Conservation (phyloP, 2,113 vertebrate genomes). For the Enhydra lutris region DNA sequence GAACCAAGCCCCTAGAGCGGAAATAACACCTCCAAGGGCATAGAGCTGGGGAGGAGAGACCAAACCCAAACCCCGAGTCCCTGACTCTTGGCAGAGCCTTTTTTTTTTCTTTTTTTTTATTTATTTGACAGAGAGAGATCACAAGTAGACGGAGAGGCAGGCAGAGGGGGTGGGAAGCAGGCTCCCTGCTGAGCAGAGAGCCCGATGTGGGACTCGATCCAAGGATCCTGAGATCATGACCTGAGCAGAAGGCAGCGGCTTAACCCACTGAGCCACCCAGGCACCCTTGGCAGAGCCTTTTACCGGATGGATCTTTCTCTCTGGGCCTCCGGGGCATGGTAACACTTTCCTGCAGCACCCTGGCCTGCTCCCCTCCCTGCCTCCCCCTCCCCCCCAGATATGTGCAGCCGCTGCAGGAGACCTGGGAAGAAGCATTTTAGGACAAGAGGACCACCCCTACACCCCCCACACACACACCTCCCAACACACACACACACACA, state of each 20-base stretch:
- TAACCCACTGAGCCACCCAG: too few relatives aligned
- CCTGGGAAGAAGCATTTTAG: background rate
- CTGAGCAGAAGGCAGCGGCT: too few relatives aligned
- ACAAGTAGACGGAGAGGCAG: too few relatives aligned
- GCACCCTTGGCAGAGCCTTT: background rate
- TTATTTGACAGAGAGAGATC: too few relatives aligned
- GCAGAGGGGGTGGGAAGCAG: too few relatives aligned
- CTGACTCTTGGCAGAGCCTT: background rate
- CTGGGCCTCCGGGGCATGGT: background rate
- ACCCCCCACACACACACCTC: too few relatives aligned
- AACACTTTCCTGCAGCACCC: background rate
- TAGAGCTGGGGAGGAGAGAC: background rate
- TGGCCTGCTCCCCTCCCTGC: background rate
- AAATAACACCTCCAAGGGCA: background rate
- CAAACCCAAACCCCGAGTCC: background rate
- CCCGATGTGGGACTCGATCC: too few relatives aligned
- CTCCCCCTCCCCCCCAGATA: too few relatives aligned
- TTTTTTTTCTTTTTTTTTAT: too few relatives aligned
- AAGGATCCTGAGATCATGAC: too few relatives aligned
- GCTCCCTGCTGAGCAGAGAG: too few relatives aligned
- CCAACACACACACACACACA: too few relatives aligned
- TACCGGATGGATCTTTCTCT: background rate
- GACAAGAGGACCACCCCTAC: background rate
- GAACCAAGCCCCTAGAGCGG: background rate
- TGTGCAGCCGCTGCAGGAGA: background rate